Base-by-base conservation (phyloP, 2,888 invertebrate genomes). In the Drosophila neotestacea region DNA sequence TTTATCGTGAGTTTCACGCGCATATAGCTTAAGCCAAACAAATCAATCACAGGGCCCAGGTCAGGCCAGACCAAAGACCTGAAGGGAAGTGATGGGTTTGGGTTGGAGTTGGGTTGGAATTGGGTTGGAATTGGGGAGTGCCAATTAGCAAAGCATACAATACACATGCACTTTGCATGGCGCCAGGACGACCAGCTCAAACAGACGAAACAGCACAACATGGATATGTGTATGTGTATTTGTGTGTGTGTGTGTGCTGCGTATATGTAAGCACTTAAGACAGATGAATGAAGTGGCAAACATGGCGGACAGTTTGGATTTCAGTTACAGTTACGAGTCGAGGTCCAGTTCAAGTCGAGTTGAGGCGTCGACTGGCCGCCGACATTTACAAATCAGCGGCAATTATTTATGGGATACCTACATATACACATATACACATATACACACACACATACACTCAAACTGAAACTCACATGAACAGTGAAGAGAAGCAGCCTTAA, bases 271-370 rank as follows among this genome's bases (percentile, higher is more conserved):
- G 88, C 86, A 79, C 87, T 85, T 84, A 85, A 85, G 87, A 86
- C 87, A 85, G 81, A 85, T 81, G 85, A 75, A 85, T 88, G 84
- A 88, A 88, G 88, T 85, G 84, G 88, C 84, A 85, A 85, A 86
- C 86, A 81, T 69, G 70, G 83, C 83, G 72, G 77, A 74, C 86
- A 70, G 70, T 60, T 73, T 62, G 74, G 70, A 78, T 73, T 78
- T 78, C 79, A 78, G 64, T 69, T 76, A 69, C 69, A 59, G 55
- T 47, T 56, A 56, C 56, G 47, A 52, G 11, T 22, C 22, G 30
- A 47, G 1, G 62, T 56, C 62, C 81, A 67, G 72, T 70, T 60
- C 66, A 47, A 72, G 82, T 65, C 73, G 73, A 69, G 68, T 60
- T 64, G 50, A 72, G 82, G 67, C 73, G 73, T 68, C 79, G 69